Base-by-base conservation (phyloP, 1,140 invertebrate species). In the Dreissena rostriformis region DNA sequence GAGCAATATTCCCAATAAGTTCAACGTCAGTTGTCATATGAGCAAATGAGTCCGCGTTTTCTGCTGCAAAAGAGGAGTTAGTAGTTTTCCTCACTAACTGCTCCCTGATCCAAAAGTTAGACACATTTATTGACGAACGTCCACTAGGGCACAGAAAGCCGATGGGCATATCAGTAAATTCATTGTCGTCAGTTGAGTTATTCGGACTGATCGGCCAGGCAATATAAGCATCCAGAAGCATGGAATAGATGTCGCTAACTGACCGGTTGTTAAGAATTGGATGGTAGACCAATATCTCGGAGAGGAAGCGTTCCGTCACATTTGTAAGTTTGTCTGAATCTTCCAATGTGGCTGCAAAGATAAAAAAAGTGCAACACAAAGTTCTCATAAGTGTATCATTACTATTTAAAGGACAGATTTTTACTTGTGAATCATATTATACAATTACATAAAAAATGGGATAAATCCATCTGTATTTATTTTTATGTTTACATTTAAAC, bases 311-410 rank as follows among this genome's bases (percentile, higher is more conserved):
- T 19, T 79, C 61, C 12, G 87, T 86, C n/a, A 61, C 76, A 10
- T 81, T 68, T 12, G 77, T 86, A 7, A 89, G 66, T 28, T 53
- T 81, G 65, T 89, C 87, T 61, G 86, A 86, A 61, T 87, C 74
- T 52, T 89, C 86, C 28, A 89, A 66, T 52, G 88, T 87, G 0
- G 86, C 88, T 89, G 80, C 15, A 86, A 84, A 68, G 24, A 17
- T 51, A 52, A 28, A 2, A 39, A 39, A 39, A 5, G 39, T 39
- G 2, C 39, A 39, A 39, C 39, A 39, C 39, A 39, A 2, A 39
- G 39, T 39, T 39, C 8, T 39, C 8, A 39, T 39, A 39, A 39
- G 39, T 39, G 39, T 39, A 39, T 39, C 39, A 5, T 39, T 39
- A 8, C n/a, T n/a, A n/a, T n/a, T n/a, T n/a, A n/a, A n/a, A n/a